A percentile compares a stretch with the other conserved stretches of the same genome.
Evolutionary conservation across 2,797 vertebrate genomes (phyloP).

Genomic region (Aulostomus chinensis): DNA sequence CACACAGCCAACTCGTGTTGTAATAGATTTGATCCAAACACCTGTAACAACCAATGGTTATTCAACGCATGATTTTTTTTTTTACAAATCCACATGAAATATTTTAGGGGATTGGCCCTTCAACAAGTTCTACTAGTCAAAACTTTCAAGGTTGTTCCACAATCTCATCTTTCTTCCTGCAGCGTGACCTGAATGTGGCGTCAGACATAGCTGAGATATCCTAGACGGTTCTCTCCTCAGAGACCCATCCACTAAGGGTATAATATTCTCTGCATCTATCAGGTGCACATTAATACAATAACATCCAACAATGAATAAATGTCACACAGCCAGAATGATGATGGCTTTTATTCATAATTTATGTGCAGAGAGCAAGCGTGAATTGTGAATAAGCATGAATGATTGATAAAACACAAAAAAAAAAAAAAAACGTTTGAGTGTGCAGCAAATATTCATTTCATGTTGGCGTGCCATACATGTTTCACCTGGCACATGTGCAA

Average conservation of each 20-base stretch:
- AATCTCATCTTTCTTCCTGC: background rate
- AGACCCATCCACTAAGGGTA: conserved; percentile 5
- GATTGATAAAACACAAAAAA: conserved; percentile 42
- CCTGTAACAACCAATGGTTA: no score
- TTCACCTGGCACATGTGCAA: conserved; percentile 21
- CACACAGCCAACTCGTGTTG: no score
- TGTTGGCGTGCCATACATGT: conserved; percentile 17
- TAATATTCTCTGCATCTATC: conserved; percentile 26
- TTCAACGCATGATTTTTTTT: no score
- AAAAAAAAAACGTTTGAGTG: conserved; percentile 6
- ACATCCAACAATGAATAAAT: conserved; percentile 25
- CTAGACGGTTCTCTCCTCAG: conserved; percentile 1
- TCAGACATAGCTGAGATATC: background rate
- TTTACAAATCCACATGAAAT: no score
- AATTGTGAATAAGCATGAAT: conserved; percentile 53
- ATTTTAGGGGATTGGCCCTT: no score
- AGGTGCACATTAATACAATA: conserved; percentile 19
- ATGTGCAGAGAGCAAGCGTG: conserved; percentile 37
- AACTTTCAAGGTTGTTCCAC: background rate
- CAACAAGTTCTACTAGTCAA: background rate
- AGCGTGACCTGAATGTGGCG: conserved; percentile 1
- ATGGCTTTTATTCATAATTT: conserved; percentile 43
- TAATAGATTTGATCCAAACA: no score
- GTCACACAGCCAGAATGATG: conserved; percentile 9
- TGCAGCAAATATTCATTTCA: conserved; percentile 40